Conservation (phyloP, 2,797 vertebrate species). For the Notoglanidium macrostoma region DNA sequence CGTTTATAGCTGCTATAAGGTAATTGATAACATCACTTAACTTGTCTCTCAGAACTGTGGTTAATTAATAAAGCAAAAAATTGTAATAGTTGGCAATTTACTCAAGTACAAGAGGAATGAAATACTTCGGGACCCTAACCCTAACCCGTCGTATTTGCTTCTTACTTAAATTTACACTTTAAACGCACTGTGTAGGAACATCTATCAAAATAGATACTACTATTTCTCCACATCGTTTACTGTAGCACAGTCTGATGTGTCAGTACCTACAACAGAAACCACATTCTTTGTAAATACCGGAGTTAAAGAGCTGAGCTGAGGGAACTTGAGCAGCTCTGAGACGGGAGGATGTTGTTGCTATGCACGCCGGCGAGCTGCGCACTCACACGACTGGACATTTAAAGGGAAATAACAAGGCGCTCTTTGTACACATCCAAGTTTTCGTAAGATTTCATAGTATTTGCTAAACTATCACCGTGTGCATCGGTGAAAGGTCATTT, state of each 20-base stretch:
- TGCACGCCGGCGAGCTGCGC: constrained; percentile 51
- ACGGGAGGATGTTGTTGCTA: constrained; percentile 53
- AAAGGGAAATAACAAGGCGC: constrained; percentile 58
- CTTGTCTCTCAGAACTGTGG: neutral
- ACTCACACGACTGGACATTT: constrained; percentile 54
- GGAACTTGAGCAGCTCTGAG: neutral
- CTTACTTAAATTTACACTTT: neutral
- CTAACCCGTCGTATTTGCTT: neutral
- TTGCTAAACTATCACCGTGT: neutral
- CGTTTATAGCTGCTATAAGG: neutral
- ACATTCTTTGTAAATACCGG: neutral
- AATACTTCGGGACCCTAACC: neutral
- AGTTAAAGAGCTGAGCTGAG: neutral
- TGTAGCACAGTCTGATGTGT: neutral
- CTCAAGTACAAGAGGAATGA: neutral
- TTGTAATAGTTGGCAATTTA: neutral
- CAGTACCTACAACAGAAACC: neutral
- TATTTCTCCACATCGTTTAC: neutral
- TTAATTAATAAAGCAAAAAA: neutral
- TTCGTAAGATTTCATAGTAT: constrained; percentile 27
- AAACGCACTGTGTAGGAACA: neutral
- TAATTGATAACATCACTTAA: neutral
- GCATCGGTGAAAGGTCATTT: neutral
- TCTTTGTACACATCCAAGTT: constrained; percentile 56
- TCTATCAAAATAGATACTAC: neutral